Evolutionary conservation across 2,888 invertebrate species (phyloP), one percentile per base, ranked within the genome.

Genomic region (Heliothis peltigera): DNA sequence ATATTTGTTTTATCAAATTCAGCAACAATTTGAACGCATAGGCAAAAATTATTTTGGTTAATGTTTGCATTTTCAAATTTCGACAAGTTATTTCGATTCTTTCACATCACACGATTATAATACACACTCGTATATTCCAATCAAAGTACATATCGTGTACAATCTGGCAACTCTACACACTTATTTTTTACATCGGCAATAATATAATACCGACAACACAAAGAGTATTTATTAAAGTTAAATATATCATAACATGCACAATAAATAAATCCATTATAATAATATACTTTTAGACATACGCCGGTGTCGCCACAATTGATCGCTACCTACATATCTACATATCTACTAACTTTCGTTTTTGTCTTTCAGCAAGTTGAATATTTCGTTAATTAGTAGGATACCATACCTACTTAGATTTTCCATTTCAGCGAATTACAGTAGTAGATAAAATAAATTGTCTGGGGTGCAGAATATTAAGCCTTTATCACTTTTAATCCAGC

Each of bases 401-500:
- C 32, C 32, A 32, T 12, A 12, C 28, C 2, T 6, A n/a, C 22
- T 10, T 32, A 10, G 18, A 21, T 53, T 42, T 46, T 21, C 17
- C 8, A 28, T 25, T 52, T 28, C 15, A 15, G 18, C 19, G 47
- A 39, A 52, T 15, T 39, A 57, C 12, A 56, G 43, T 44, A 53
- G 28, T 25, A 6, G 12, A 32, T 10, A 64, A 55, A 32, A 32
- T 10, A 64, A 55, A 8, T 52, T 52, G 21, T 59, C 73, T 53
- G 49, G 49, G 46, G 55, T 75, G 60, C 60, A 42, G 53, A 54
- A 61, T n/a, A 70, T 48, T 15, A 56, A 58, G 46, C 46, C 48
- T 68, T 55, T 10, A 6, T 35, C 42, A 52, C 4, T 6, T 39
- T 5, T 21, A 18, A 21, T 22, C 10, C 21, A 22, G 47, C 17